These are phyloP conservation scores for Melanerpes formicivorus DNA, from an alignment of 2,113 vertebrate species.

Conservation along the genomic window DNA sequence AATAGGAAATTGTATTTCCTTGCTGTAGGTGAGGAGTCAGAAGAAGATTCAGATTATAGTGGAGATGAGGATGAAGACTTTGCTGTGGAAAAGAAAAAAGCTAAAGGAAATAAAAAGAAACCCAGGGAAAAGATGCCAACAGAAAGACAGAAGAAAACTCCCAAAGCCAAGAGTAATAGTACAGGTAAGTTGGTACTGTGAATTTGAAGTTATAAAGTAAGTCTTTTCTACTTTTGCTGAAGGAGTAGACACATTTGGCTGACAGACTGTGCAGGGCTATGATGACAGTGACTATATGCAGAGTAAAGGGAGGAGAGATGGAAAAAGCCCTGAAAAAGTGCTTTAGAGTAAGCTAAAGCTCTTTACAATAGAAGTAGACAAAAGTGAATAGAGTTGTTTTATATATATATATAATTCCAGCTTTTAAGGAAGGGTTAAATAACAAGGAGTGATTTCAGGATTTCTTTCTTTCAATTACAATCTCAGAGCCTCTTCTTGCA, in stretches of 20 bases:
- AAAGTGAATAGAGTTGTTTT: neutral
- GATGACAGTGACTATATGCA: neutral
- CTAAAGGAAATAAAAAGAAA: slow-evolving; percentile 54
- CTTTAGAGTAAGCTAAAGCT: neutral
- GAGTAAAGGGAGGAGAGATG: neutral
- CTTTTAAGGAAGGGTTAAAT: neutral
- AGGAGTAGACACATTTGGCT: neutral
- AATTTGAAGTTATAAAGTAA: neutral
- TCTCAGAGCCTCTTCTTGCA: neutral
- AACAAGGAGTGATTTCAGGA: neutral
- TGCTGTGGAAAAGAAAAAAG: slow-evolving; percentile 56
- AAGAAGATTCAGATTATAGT: slow-evolving; percentile 77
- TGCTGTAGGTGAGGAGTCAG: slow-evolving; percentile 72
- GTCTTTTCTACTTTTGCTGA: neutral
- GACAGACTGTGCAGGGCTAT: neutral
- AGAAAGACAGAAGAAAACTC: slow-evolving; percentile 66
- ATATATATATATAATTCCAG: neutral
- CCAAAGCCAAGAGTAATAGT: neutral
- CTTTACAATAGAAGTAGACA: neutral
- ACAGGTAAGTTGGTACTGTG: slow-evolving; percentile 38
- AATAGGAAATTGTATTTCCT: neutral
- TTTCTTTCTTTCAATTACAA: neutral
- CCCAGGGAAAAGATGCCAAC: slow-evolving; percentile 16
- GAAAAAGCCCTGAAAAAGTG: neutral
- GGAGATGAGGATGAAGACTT: slow-evolving; percentile 80